Conservation (phyloP, 2,113 vertebrate species). For the Columba janthina region DNA sequence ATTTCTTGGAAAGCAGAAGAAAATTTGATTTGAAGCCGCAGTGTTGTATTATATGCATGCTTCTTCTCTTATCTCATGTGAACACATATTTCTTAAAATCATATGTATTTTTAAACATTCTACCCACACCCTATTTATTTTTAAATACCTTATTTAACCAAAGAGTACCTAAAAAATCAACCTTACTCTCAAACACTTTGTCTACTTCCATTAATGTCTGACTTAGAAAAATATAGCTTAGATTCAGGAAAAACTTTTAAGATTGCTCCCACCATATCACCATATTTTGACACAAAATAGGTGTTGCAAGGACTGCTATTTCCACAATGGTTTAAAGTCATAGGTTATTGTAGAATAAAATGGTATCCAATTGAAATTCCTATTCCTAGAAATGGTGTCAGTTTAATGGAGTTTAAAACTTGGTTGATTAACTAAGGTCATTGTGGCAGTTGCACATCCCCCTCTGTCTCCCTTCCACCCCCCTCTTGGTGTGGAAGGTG, state of each 20-base stretch:
- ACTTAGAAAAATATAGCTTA: not conserved
- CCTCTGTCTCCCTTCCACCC: too few species aligned
- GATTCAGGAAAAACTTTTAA: not conserved
- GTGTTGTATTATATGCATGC: not conserved
- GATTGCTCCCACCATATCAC: accelerated
- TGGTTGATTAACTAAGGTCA: not conserved
- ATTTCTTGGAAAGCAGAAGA: not conserved
- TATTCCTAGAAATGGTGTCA: not conserved
- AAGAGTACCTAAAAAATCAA: not conserved
- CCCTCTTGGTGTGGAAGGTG: too few species aligned
- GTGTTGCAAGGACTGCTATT: not conserved
- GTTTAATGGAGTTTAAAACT: not conserved
- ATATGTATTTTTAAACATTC: not conserved
- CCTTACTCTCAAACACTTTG: not conserved
- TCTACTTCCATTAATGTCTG: not conserved
- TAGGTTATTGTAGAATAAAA: not conserved
- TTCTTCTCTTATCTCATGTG: not conserved
- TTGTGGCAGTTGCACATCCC: too few species aligned
- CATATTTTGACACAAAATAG: not conserved
- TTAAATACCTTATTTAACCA: not conserved
- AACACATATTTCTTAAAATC: not conserved
- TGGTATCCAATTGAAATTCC: not conserved
- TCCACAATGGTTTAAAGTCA: not conserved
- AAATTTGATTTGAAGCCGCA: not conserved
- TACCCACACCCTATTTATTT: not conserved